These are phyloP conservation scores for Belgica antarctica DNA, from an alignment of 2,888 invertebrate genomes.

Conservation along the genomic window DNA sequence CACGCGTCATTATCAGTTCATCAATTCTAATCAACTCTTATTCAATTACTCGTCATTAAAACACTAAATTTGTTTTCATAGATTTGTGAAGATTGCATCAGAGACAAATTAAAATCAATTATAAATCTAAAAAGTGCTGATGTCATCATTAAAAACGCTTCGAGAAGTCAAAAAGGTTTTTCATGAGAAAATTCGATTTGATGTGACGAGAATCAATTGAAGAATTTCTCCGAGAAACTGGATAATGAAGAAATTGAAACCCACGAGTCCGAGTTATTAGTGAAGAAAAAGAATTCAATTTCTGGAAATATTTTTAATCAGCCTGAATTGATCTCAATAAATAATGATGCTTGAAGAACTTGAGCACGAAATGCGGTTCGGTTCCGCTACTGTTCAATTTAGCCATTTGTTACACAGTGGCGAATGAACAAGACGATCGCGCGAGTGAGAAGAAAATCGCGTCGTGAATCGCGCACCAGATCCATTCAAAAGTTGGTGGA, in stretches of 20 bases:
- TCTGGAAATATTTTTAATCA: not conserved
- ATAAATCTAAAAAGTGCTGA: not conserved
- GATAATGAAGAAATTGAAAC: not conserved
- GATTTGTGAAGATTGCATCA: not conserved
- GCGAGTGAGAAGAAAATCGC: conserved; percentile 18
- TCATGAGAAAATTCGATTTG: not conserved
- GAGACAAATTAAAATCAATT: conserved; percentile 8
- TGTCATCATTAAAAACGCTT: conserved; percentile 15
- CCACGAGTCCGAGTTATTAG: not conserved
- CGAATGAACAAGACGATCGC: not conserved
- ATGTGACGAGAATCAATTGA: not conserved
- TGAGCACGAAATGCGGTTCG: conserved; percentile 21
- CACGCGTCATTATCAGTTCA: not conserved
- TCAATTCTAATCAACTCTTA: not conserved
- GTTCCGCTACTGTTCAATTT: conserved; percentile 42
- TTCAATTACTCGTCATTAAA: not conserved
- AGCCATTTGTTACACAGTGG: conserved; percentile 29
- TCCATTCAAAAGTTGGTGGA: not conserved
- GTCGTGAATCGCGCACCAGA: not conserved
- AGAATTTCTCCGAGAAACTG: not conserved
- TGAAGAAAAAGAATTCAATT: conserved; percentile 10
- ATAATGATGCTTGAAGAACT: conserved; percentile 42
- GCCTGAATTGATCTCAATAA: conserved; percentile 21
- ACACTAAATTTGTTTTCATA: not conserved
- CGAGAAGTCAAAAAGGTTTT: not conserved